Percentiles rank a stretch among this genome's conserved stretches.
These are phyloP conservation scores for Glareola pratincola DNA, from an alignment of 2,113 vertebrate genomes.

Conservation along the genomic window DNA sequence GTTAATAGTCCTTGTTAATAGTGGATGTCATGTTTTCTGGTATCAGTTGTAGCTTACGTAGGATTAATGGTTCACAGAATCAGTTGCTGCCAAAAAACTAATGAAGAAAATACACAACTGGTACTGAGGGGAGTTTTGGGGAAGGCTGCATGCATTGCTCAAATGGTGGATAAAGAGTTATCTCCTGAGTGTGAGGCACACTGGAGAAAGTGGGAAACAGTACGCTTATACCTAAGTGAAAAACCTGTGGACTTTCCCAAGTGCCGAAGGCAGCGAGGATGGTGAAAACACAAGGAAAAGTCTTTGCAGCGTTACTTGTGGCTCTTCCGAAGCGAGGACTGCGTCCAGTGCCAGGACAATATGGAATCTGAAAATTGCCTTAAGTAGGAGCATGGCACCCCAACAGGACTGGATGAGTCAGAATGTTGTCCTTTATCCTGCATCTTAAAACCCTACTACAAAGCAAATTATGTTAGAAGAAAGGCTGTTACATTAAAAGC, in stretches of 20 bases:
- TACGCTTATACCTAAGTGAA: background rate
- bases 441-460: background rate
- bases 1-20: no score
- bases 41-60: background rate
- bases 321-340: background rate
- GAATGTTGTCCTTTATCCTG: background rate
- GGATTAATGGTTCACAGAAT: background rate
- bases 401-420: background rate
- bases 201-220: background rate
- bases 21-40: background rate
- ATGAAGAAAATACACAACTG: constrained; percentile 10
- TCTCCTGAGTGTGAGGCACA: background rate
- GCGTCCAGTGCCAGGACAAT: background rate
- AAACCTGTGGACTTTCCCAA: background rate
- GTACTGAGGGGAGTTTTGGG: background rate
- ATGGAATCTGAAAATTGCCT: background rate
- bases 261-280: background rate
- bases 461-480: background rate
- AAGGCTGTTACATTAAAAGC: background rate
- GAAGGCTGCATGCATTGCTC: background rate
- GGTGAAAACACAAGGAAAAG: background rate
- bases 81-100: background rate
- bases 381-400: background rate
- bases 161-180: background rate
- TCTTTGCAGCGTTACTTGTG: background rate